Percentiles rank a stretch among this genome's conserved stretches.
These are phyloP conservation scores for Sphaerodactylus townsendi DNA, from an alignment of 2,113 vertebrate species.

Conservation along the genomic window DNA sequence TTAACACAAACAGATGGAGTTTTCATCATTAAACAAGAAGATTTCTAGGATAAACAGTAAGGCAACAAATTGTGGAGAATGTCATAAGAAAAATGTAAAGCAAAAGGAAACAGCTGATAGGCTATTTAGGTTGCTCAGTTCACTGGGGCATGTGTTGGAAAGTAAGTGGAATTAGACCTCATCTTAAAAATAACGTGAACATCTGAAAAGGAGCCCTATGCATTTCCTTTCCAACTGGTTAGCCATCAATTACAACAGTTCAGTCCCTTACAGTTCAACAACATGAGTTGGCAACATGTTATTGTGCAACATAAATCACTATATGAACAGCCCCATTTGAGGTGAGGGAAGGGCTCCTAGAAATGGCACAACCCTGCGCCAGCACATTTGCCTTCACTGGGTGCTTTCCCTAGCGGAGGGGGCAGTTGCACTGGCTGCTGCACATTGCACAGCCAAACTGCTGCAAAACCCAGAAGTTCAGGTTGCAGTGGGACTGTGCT, in stretches of 20 bases:
- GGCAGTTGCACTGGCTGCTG: too few relatives aligned
- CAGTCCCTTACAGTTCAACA: neutral
- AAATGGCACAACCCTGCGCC: too few relatives aligned
- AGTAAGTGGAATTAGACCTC: neutral
- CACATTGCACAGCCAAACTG: too few relatives aligned
- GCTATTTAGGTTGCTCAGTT: neutral
- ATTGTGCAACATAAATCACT: too few relatives aligned
- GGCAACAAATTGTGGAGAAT: neutral
- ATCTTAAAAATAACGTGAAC: neutral
- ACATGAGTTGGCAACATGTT: too few relatives aligned
- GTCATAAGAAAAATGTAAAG: neutral
- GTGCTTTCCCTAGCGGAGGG: too few relatives aligned
- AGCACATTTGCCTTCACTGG: too few relatives aligned
- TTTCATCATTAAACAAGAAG: neutral
- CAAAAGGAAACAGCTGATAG: neutral
- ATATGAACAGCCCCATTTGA: too few relatives aligned
- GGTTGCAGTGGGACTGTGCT: too few relatives aligned
- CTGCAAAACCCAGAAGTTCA: too few relatives aligned
- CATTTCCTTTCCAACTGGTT: too few relatives aligned
- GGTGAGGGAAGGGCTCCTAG: too few relatives aligned
- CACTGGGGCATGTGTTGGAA: neutral
- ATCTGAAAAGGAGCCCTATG: neutral
- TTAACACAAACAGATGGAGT: conserved; percentile 5
- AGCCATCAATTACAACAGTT: neutral
- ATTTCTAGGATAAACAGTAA: neutral